Evolutionary conservation across 1,140 invertebrate genomes (phyloP).

Genomic region (Drosophila trapezifrons): DNA sequence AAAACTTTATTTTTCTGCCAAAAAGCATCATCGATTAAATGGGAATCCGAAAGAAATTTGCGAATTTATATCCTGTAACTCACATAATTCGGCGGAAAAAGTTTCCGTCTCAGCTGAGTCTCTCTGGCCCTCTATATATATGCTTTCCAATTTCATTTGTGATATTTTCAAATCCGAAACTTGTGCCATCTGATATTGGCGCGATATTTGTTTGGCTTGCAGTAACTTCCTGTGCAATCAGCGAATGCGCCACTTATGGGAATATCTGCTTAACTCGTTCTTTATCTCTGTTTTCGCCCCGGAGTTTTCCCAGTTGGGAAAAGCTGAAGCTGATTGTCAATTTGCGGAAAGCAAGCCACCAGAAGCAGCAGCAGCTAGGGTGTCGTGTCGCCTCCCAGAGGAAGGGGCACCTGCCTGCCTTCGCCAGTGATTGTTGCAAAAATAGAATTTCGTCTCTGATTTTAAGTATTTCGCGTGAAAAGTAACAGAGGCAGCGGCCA

Average conservation of each 20-base stretch:
- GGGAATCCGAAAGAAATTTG: not conserved
- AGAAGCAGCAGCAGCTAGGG: not conserved
- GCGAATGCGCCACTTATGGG: slow-evolving; percentile 50
- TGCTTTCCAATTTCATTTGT: slow-evolving; percentile 30
- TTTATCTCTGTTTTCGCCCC: slow-evolving; percentile 50
- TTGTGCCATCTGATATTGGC: slow-evolving; percentile 39
- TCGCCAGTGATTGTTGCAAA: slow-evolving; percentile 72
- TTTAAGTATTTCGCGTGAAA: slow-evolving; percentile 82
- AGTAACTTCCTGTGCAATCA: slow-evolving; percentile 37
- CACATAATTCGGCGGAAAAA: slow-evolving; percentile 19
- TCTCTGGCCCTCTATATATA: not conserved
- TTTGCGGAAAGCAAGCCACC: slow-evolving; percentile 34
- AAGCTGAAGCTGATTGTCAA: slow-evolving; percentile 67
- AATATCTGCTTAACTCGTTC: slow-evolving; percentile 50
- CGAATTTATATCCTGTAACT: slow-evolving; percentile 30
- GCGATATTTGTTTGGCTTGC: slow-evolving; percentile 40
- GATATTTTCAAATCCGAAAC: slow-evolving; percentile 43
- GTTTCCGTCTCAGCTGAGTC: not conserved
- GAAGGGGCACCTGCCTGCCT: slow-evolving; percentile 7
- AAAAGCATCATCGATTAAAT: slow-evolving; percentile 11
- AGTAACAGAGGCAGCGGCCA: slow-evolving; percentile 62
- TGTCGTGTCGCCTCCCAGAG: slow-evolving; percentile 5
- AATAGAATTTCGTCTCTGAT: slow-evolving; percentile 82
- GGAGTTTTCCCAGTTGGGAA: slow-evolving; percentile 41
- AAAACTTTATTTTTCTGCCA: slow-evolving; percentile 3